Evolutionary conservation across 2,888 invertebrate genomes (phyloP), one percentile per base, ranked within the genome.

Genomic region (Apodemia hepburni): DNA sequence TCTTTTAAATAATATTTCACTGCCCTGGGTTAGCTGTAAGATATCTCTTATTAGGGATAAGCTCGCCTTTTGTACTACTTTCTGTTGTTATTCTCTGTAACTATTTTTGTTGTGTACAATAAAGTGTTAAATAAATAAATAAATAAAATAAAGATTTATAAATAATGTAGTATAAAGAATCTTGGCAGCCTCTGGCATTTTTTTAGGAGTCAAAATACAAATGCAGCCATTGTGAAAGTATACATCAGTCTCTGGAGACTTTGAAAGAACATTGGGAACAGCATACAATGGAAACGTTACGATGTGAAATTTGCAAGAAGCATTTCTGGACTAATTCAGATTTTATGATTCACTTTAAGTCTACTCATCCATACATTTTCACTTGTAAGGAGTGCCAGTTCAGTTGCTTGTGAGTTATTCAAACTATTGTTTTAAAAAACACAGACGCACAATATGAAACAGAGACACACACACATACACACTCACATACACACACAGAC

Each of bases 241-340:
- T 2, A 12, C 54, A n/a, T n/a, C 15, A 27, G 12, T 57, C 27
- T 2, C 12, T 29, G 3, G 18, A 22, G 12, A 2, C 7, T 12
- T n/a, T 57, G 54, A 57, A 29, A 29, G 29, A 29, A 15, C 54
- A 57, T 27, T 57, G 54, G 54, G 27, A 57, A 6, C 54, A 57
- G 29, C 54, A 57, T 29, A 57, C 54, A 1, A 29, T 57, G 15
- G 54, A 27, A 4, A 57, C 54, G 7, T 57, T 27, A 11, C 29
- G 12, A 7, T 54, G 54, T 54, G 15, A 54, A 5, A 22, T 54
- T 4, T 54, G 54, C 27, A 54, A 22, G 27, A 54, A 54, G 54
- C 54, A 54, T 9, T 54, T 27, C 15, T 12, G 22, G 22, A 27
- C 15, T 6, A 12, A 27, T 15, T 15, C 22, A 6, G 54, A 54